Base-by-base conservation (phyloP, 2,113 vertebrate genomes). In the Myrmophylax atrothorax region DNA sequence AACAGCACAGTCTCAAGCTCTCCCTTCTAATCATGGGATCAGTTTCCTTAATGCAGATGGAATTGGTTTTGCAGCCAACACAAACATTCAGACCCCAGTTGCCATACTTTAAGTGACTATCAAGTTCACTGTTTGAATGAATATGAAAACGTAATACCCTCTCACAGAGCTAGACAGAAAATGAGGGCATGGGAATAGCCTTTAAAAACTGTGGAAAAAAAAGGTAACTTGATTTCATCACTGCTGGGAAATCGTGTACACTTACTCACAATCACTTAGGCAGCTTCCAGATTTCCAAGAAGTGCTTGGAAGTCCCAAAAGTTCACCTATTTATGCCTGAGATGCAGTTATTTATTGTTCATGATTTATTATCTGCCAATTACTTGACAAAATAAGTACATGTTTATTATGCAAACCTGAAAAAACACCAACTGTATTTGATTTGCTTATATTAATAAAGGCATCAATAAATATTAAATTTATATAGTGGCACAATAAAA, bases 11-110 rank as follows among this genome's bases (percentile, higher is more conserved):
- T 76, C 75, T 82, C 28, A 46, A 46, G 56, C 84, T 89, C 58
- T 84, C 55, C 60, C 84, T 95, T 76, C 76, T 68, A 94, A 92
- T 53, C 38, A 77, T 18, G 78, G 44, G 47, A 59, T 52, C 33
- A 81, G 18, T 38, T 96, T 64, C 35, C 42, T 76, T 86, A 80
- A 55, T 20, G 52, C 37, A 90, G 81, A 72, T 3, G 40, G 47
- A 77, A 35, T 25, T 69, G 53, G 7, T 25, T 55, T 67, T 46
- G 38, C 35, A 63, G 72, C 31, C 50, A 86, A 53, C 14, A 66
- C 6, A 74, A 44, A 38, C 26, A 22, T 26, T 70, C 52, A 49
- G 12, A 44, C 5, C 4, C 10, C 44, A 75, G 4, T 6, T 74
- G 70, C 6, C 7, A 1, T 10, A 24, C 17, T 84, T 68, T 23